These are phyloP conservation scores for Sepioteuthis lessoniana DNA, from an alignment of 2,888 invertebrate genomes.

Conservation along the genomic window DNA sequence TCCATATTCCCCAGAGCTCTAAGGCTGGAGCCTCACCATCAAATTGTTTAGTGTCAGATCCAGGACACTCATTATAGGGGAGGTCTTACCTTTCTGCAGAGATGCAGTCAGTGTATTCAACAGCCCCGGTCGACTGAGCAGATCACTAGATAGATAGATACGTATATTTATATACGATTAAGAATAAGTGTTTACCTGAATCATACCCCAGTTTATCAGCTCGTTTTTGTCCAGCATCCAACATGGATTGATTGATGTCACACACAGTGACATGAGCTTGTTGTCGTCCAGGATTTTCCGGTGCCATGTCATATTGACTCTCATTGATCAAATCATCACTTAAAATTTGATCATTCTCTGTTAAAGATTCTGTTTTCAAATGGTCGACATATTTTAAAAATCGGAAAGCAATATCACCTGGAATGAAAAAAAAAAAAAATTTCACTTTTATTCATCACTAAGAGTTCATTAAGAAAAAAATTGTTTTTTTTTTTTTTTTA, in stretches of 20 bases:
- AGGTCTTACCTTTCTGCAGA: too few species aligned
- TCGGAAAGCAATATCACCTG: constrained; percentile 94
- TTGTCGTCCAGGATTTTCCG: not conserved
- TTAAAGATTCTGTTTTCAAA: not conserved
- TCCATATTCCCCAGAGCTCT: too few species aligned
- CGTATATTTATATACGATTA: too few species aligned
- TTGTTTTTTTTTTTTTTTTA: too few species aligned
- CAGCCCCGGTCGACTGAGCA: too few species aligned
- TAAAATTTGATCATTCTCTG: not conserved
- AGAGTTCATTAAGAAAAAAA: not conserved
- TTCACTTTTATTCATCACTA: too few species aligned
- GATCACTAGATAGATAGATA: too few species aligned
- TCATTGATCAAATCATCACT: not conserved
- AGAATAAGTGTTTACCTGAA: constrained; percentile 52
- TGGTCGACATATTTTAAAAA: constrained; percentile 77
- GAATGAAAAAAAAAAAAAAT: constrained; percentile 51
- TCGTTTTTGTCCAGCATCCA: constrained; percentile 89
- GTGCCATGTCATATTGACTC: constrained; percentile 37
- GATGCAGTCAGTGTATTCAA: too few species aligned
- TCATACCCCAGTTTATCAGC: constrained; percentile 80
- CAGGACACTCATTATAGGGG: too few species aligned
- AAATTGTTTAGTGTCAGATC: too few species aligned
- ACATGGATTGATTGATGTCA: constrained; percentile 94
- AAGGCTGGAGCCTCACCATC: too few species aligned
- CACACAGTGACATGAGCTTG: constrained; percentile 77